Conservation (phyloP, 1,140 invertebrate species). For the Drosophila bifasciata region DNA sequence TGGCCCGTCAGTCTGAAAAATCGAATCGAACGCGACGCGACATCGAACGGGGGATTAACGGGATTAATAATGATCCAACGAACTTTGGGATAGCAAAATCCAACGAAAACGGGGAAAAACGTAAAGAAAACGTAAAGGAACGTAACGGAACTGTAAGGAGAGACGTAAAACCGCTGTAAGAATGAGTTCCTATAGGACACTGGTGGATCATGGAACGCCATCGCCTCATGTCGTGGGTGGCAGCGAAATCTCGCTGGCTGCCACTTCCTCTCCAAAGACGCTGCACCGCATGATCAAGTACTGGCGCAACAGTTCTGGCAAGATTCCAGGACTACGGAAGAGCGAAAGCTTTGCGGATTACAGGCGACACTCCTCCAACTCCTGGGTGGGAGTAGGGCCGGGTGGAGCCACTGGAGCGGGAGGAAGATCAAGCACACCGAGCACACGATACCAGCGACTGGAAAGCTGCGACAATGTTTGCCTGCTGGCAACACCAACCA, state of each 20-base stretch:
- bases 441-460: conserved; percentile 68
- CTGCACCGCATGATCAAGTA: conserved; percentile 76
- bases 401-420: conserved; percentile 2
- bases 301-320: conserved; percentile 73
- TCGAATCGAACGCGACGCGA: conserved; percentile 31
- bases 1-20: conserved; percentile 40
- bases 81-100: not conserved
- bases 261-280: conserved; percentile 51
- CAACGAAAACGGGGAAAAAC: not conserved
- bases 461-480: conserved; percentile 71
- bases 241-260: conserved; percentile 22
- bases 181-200: conserved; percentile 67
- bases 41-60: conserved; percentile 12
- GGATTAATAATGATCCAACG: not conserved
- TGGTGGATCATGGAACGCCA: conserved; percentile 49
- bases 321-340: conserved; percentile 66
- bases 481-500: conserved; percentile 52
- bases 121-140: not conserved
- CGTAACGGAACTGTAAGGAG: too few relatives aligned
- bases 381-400: not conserved
- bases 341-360: conserved; percentile 78
- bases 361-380: conserved; percentile 51
- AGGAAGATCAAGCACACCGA: conserved; percentile 34
- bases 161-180: not conserved
- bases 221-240: not conserved